These are phyloP conservation scores for Shargacucullia verbasci DNA, from an alignment of 2,888 invertebrate genomes.

Conservation along the genomic window DNA sequence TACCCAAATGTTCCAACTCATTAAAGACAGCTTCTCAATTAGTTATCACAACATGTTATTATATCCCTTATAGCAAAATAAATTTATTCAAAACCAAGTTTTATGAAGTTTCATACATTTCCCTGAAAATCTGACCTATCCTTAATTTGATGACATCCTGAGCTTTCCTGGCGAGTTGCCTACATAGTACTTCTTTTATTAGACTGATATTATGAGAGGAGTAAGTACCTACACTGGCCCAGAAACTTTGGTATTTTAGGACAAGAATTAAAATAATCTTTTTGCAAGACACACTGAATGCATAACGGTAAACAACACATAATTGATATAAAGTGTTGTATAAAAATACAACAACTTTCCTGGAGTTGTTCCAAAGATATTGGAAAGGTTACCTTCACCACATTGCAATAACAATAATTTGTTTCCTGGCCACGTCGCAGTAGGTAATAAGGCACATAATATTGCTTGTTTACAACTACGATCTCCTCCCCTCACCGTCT, in stretches of 20 bases:
- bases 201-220: no score
- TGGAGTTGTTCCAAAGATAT: constrained; percentile 45
- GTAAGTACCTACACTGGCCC: no score
- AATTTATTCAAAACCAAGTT: constrained; percentile 40
- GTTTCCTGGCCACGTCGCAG: constrained; percentile 12
- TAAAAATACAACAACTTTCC: constrained; percentile 25
- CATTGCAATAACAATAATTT: constrained; percentile 16
- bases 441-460: constrained; percentile 35
- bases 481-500: constrained; percentile 6
- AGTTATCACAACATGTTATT: constrained; percentile 41
- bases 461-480: constrained; percentile 44
- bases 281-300: neutral
- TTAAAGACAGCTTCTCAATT: constrained; percentile 40
- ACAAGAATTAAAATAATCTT: no score
- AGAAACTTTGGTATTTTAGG: no score
- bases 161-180: neutral
- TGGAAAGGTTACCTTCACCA: constrained; percentile 16
- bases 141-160: neutral
- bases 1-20: constrained; percentile 7
- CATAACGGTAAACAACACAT: constrained; percentile 16
- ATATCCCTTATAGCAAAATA: constrained; percentile 40
- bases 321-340: constrained; percentile 35
- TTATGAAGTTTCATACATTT: constrained; percentile 36
- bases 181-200: no score
- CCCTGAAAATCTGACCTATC: neutral